phyloP scores from a whole-genome alignment of 2,113 vertebrate genomes.

The Chionomys nivalis region DNA sequence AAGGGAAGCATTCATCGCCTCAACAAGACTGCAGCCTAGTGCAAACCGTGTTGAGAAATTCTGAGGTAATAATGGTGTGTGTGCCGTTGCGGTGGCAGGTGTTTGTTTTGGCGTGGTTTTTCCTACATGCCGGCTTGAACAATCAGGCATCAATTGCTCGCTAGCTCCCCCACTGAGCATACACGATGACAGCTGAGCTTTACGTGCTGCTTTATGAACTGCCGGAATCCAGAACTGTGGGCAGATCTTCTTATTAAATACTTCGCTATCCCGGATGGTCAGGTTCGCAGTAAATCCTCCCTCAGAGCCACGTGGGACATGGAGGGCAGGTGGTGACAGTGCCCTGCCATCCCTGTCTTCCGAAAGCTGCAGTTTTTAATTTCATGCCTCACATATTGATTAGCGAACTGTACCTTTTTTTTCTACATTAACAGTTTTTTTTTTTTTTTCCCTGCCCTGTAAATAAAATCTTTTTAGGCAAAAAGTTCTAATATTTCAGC shows the following conservation, averaged over 20 bases:
- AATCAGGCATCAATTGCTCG: not conserved
- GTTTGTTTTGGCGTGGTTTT: not conserved
- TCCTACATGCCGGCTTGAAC: not conserved
- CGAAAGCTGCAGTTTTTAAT: not conserved
- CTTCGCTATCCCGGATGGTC: not conserved
- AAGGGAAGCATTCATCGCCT: not conserved
- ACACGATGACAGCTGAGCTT: not conserved
- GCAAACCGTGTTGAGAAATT: not conserved
- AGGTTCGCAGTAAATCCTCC: not conserved
- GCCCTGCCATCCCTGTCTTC: not conserved
- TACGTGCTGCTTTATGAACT: not conserved
- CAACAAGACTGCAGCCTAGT: slow-evolving; percentile 16
- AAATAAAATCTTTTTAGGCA: slow-evolving; percentile 38
- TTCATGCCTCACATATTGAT: not conserved
- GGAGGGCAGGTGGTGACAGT: not conserved
- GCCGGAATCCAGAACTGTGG: not conserved
- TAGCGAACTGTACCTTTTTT: not conserved
- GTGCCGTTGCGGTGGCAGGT: not conserved
- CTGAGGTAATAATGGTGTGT: not conserved
- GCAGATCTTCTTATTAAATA: not conserved
- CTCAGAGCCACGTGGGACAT: not conserved
- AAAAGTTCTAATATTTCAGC: slow-evolving; percentile 25
- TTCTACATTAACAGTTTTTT: slow-evolving; percentile 2
- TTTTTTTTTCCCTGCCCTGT: slow-evolving; percentile 38
- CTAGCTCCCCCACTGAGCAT: not conserved